phyloP scores from a whole-genome alignment of 1,140 invertebrate species.

The Nasonia vitripennis region DNA sequence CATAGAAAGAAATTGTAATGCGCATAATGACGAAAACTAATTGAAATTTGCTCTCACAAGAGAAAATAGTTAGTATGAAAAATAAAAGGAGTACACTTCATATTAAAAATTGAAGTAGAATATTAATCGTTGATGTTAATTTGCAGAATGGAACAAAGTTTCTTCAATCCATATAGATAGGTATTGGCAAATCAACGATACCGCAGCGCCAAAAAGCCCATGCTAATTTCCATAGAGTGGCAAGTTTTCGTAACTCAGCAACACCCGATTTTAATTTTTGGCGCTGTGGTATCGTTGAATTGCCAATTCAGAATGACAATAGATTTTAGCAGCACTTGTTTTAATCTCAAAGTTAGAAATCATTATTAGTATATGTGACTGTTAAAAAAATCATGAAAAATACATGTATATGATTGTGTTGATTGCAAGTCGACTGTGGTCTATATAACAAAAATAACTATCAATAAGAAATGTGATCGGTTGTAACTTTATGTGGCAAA shows the following conservation, averaged over 20 bases:
- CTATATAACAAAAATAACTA: conserved; percentile 18
- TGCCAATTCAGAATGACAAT: background rate
- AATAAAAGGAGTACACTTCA: background rate
- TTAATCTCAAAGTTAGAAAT: background rate
- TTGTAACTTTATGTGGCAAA: conserved; percentile 8
- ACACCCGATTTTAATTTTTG: no score
- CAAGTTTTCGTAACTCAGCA: no score
- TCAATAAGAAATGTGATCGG: background rate
- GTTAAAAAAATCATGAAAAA: background rate
- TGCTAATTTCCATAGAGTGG: no score
- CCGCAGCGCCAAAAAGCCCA: no score
- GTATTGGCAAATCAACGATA: background rate
- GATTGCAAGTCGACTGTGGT: conserved; percentile 22
- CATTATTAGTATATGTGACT: background rate
- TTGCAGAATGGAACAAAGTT: background rate
- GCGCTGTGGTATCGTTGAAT: background rate
- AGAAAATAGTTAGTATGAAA: background rate
- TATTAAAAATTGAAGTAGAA: background rate
- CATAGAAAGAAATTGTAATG: background rate
- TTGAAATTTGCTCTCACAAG: background rate
- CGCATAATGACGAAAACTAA: background rate
- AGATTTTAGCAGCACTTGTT: background rate
- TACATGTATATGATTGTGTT: conserved; percentile 9
- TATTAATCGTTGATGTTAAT: background rate
- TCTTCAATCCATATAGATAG: background rate